These are phyloP conservation scores for rat (Rattus norvegicus) DNA, from an alignment of 2,113 vertebrate genomes.

Conservation along the genomic window DNA sequence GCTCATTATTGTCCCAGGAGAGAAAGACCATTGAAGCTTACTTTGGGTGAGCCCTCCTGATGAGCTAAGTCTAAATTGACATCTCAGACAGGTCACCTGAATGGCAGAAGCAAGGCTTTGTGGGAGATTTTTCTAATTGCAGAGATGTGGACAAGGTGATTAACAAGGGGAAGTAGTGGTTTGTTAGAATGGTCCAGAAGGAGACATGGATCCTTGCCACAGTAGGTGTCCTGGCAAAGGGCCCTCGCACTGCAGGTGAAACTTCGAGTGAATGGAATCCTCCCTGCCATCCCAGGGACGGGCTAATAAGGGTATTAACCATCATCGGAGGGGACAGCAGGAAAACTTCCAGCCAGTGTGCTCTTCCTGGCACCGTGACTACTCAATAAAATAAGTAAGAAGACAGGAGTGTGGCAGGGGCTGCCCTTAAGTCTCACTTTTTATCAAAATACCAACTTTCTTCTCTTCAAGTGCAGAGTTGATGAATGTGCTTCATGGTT, in stretches of 20 bases:
- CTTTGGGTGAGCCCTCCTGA: conserved; percentile 41
- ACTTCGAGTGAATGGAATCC: conserved; percentile 52
- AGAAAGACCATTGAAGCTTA: conserved; percentile 59
- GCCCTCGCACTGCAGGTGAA: conserved; percentile 77
- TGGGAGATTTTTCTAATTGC: conserved; percentile 79
- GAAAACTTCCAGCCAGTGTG: not conserved
- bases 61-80: conserved; percentile 59
- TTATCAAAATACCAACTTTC: conserved; percentile 69
- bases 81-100: conserved; percentile 75
- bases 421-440: not conserved
- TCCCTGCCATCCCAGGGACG: conserved; percentile 1
- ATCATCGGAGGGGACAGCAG: conserved; percentile 68
- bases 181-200: conserved; percentile 67
- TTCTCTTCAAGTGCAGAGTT: not conserved
- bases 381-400: conserved; percentile 38
- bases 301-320: conserved; percentile 50
- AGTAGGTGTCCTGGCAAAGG: conserved; percentile 50
- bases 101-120: conserved; percentile 83
- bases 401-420: not conserved
- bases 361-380: conserved; percentile 35
- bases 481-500: conserved; percentile 48
- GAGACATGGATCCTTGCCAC: conserved; percentile 74
- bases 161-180: conserved; percentile 55
- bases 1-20: conserved; percentile 74
- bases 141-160: conserved; percentile 72